A percentile compares a stretch with the other conserved stretches of the same genome.
Conservation (phyloP, 2,113 vertebrate genomes). For the Empidonax traillii region DNA sequence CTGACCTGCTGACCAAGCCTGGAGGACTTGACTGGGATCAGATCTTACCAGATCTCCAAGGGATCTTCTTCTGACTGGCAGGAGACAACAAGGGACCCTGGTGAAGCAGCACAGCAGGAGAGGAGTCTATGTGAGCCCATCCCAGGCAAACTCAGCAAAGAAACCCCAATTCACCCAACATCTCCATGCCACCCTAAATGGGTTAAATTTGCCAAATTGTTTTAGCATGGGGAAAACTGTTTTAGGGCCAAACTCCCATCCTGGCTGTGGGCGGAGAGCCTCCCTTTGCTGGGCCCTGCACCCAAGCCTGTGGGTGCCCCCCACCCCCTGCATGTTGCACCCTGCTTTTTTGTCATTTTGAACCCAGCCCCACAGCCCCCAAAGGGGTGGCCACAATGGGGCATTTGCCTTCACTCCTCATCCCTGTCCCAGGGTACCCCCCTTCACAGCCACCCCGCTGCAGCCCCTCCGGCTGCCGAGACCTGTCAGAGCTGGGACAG, state of each 20-base stretch:
- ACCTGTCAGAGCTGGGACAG: background rate
- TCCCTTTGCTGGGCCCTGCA: background rate
- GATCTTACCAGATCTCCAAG: background rate
- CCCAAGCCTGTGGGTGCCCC: background rate
- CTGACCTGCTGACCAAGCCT: background rate
- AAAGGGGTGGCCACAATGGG: accelerated
- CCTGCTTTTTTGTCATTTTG: background rate
- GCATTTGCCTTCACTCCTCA: accelerated
- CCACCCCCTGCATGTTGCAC: background rate
- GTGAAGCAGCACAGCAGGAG: background rate
- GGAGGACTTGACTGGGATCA: accelerated
- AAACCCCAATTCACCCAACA: accelerated
- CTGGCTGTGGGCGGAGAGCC: background rate
- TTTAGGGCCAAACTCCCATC: background rate
- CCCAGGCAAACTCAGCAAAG: background rate
- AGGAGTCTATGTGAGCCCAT: accelerated
- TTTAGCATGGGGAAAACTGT: background rate
- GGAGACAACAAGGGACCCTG: background rate
- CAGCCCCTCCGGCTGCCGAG: accelerated
- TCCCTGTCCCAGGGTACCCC: background rate
- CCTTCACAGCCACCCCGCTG: accelerated
- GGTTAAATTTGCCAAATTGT: background rate
- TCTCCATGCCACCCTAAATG: background rate
- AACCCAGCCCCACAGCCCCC: background rate
- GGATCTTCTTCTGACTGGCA: background rate